These are phyloP conservation scores for Spinibarbus caldwelli DNA, from an alignment of 2,797 vertebrate genomes.

Conservation along the genomic window DNA sequence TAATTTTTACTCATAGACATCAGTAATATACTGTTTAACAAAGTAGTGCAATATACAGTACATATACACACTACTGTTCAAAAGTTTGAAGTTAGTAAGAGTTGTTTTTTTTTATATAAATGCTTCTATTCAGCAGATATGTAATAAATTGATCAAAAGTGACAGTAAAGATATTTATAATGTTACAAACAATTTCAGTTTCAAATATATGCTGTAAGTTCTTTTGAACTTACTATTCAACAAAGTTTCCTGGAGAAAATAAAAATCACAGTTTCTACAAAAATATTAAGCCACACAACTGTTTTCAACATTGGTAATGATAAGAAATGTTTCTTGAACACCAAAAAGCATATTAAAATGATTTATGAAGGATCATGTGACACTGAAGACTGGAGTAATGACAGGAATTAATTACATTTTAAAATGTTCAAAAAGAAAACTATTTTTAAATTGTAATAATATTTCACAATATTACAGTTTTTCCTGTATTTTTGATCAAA, in stretches of 20 bases:
- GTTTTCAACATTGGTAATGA: not conserved
- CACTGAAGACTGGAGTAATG: not conserved
- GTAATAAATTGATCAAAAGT: not conserved
- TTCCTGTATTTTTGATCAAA: not conserved
- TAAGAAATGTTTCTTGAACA: not conserved
- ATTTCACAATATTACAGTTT: not conserved
- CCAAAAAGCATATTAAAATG: not conserved
- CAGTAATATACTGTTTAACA: too few relatives aligned
- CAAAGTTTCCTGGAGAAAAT: not conserved
- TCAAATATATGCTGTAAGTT: not conserved
- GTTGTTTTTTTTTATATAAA: not conserved
- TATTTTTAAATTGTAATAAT: not conserved
- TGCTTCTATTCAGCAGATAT: not conserved
- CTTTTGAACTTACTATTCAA: not conserved
- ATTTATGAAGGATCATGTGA: not conserved
- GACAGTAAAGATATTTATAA: not conserved
- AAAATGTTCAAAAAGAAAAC: not conserved
- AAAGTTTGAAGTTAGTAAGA: not conserved
- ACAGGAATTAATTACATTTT: not conserved
- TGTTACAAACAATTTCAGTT: not conserved
- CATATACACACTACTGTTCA: not conserved
- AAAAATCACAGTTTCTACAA: not conserved
- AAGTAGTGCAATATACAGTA: not conserved
- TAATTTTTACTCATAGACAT: too few relatives aligned
- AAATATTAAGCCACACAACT: not conserved